Conservation (phyloP, 1,140 invertebrate species). For the Drosophila bifasciata region DNA sequence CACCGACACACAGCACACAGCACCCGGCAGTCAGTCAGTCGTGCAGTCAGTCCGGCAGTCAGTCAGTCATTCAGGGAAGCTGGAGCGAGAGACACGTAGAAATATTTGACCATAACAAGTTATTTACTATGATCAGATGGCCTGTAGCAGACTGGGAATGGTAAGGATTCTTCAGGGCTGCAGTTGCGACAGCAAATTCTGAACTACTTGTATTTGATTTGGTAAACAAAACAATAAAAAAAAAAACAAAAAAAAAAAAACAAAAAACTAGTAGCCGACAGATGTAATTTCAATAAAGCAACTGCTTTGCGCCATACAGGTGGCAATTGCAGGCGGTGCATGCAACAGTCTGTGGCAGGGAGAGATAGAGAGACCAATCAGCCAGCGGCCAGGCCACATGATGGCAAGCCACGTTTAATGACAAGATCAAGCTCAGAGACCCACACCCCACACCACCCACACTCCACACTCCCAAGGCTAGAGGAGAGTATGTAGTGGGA, state of each 20-base stretch:
- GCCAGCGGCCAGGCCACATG: slow-evolving; percentile 50
- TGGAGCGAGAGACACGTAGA: slow-evolving; percentile 42
- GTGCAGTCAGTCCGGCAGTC: not conserved
- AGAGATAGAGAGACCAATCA: slow-evolving; percentile 61
- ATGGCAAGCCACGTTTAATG: slow-evolving; percentile 73
- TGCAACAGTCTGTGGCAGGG: slow-evolving; percentile 57
- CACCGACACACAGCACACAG: slow-evolving; percentile 28
- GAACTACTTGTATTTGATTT: slow-evolving; percentile 78
- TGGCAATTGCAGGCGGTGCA: slow-evolving; percentile 50
- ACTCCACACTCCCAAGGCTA: slow-evolving; percentile 34
- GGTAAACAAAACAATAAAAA: slow-evolving; percentile 59
- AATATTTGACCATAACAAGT: slow-evolving; percentile 75
- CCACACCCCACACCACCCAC: slow-evolving; percentile 40
- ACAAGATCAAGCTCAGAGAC: slow-evolving; percentile 78
- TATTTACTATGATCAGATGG: slow-evolving; percentile 76
- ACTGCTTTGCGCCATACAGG: slow-evolving; percentile 29
- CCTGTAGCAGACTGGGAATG: slow-evolving; percentile 16
- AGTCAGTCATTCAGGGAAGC: too few relatives aligned
- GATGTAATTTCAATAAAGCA: slow-evolving; percentile 64
- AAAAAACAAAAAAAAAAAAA: slow-evolving; percentile 29
- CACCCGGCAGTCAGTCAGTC: too few relatives aligned
- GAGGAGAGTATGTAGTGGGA: slow-evolving; percentile 22
- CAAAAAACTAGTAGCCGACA: slow-evolving; percentile 53
- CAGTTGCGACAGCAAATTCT: slow-evolving; percentile 69
- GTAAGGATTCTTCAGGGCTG: slow-evolving; percentile 63